phyloP scores from a whole-genome alignment of 2,113 vertebrate species.

The Psophia crepitans region DNA sequence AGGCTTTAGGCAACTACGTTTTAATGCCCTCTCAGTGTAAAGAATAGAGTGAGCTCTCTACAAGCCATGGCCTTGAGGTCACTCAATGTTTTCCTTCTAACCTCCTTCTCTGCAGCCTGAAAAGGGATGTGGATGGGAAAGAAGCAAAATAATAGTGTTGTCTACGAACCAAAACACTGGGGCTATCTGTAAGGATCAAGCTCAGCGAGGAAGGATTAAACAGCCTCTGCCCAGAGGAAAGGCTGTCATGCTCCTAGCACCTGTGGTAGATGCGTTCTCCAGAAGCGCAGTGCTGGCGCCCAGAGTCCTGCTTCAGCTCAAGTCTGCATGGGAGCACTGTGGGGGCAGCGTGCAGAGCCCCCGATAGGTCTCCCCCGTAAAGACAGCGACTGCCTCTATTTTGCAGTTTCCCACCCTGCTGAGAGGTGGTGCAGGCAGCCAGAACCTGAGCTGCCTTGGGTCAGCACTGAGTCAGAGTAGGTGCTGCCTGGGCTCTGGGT shows the following conservation, averaged over 20 bases:
- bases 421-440: background rate
- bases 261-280: background rate
- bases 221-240: background rate
- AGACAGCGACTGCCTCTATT: background rate
- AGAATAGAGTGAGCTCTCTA: background rate
- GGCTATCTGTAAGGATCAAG: background rate
- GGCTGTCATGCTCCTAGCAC: background rate
- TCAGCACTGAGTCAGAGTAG: background rate
- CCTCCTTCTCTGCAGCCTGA: background rate
- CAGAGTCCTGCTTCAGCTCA: background rate
- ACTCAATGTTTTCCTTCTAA: background rate
- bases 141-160: background rate
- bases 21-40: background rate
- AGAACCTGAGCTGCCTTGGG: background rate
- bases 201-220: background rate
- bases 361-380: background rate
- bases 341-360: background rate
- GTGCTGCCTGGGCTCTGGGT: background rate
- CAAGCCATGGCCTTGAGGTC: background rate
- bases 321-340: background rate
- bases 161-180: background rate
- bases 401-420: background rate
- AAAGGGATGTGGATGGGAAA: background rate
- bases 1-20: background rate
- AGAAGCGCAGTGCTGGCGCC: background rate